phyloP scores from a whole-genome alignment of 2,888 invertebrate species.

The Helicoverpa assulta region DNA sequence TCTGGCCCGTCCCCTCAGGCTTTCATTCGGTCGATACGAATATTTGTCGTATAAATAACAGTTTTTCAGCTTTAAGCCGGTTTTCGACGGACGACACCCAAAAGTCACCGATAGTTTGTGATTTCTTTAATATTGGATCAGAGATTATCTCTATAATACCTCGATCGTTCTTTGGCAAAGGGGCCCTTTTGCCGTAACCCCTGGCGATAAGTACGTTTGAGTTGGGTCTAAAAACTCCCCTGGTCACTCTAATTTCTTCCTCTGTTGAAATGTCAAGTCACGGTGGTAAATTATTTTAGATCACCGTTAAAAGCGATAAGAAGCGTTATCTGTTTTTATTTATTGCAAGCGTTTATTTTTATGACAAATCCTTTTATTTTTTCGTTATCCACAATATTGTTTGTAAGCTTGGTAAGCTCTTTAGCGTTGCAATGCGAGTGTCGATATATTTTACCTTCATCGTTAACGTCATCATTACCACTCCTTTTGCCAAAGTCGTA shows the following conservation, averaged over 20 bases:
- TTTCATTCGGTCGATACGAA: slow-evolving; percentile 58
- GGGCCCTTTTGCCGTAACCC: slow-evolving; percentile 79
- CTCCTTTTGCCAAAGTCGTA: slow-evolving; percentile 83
- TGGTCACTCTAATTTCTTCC: slow-evolving; percentile 83
- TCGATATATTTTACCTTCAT: slow-evolving; percentile 79
- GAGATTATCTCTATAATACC: slow-evolving; percentile 68
- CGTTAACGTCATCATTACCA: slow-evolving; percentile 75
- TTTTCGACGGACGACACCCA: slow-evolving; percentile 55
- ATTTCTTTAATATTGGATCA: slow-evolving; percentile 62
- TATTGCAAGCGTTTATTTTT: slow-evolving; percentile 55
- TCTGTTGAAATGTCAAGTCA: slow-evolving; percentile 79
- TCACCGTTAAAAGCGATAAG: slow-evolving; percentile 49
- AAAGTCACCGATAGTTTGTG: slow-evolving; percentile 55
- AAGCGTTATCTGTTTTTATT: slow-evolving; percentile 50
- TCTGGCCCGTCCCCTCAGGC: slow-evolving; percentile 62
- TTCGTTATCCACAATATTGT: slow-evolving; percentile 7
- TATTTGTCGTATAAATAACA: slow-evolving; percentile 55
- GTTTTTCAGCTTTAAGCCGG: slow-evolving; percentile 59
- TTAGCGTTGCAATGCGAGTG: slow-evolving; percentile 28
- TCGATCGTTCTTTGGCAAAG: slow-evolving; percentile 61
- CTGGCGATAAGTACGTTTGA: slow-evolving; percentile 84
- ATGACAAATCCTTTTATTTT: neutral
- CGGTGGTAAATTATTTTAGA: slow-evolving; percentile 57
- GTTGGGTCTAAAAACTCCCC: slow-evolving; percentile 82
- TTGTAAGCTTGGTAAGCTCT: slow-evolving; percentile 48